A percentile compares a stretch with the other conserved stretches of the same genome.
Conservation (phyloP, 2,888 invertebrate species). For the Atherix ibis region DNA sequence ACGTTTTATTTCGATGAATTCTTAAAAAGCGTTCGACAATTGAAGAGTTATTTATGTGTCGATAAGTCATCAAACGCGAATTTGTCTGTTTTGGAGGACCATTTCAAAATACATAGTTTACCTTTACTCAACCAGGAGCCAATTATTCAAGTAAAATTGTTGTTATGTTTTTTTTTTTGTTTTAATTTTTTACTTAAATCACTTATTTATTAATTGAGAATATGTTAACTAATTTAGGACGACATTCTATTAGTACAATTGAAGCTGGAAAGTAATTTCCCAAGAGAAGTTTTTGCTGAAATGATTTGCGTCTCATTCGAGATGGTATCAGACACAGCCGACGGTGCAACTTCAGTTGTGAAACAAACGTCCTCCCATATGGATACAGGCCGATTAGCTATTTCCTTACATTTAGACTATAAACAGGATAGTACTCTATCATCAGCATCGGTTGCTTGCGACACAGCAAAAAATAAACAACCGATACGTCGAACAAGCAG, state of each 20-base stretch:
- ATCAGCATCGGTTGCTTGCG: slow-evolving; percentile 57
- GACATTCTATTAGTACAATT: slow-evolving; percentile 39
- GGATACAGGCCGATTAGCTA: slow-evolving; percentile 31
- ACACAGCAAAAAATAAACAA: slow-evolving; percentile 41
- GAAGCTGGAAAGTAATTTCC: slow-evolving; percentile 41
- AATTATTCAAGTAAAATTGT: slow-evolving; percentile 24
- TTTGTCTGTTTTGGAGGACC: slow-evolving; percentile 32
- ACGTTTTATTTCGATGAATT: slow-evolving; percentile 72
- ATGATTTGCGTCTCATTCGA: slow-evolving; percentile 49
- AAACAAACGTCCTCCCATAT: slow-evolving; percentile 16
- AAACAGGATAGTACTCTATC: slow-evolving; percentile 69
- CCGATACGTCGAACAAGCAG: slow-evolving; percentile 53
- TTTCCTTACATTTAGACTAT: slow-evolving; percentile 56
- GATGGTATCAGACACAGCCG: slow-evolving; percentile 28
- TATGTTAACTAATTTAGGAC: too few species aligned
- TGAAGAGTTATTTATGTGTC: slow-evolving; percentile 22
- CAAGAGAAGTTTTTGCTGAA: slow-evolving; percentile 48
- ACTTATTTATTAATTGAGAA: too few species aligned
- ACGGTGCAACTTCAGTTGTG: slow-evolving; percentile 2
- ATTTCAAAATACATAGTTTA: slow-evolving; percentile 32
- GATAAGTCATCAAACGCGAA: slow-evolving; percentile 26
- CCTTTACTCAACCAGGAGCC: slow-evolving; percentile 22
- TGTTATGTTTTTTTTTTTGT: slow-evolving; percentile 33
- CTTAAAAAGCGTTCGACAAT: slow-evolving; percentile 43
- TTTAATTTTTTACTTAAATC: slow-evolving; percentile 31